Evolutionary conservation across 2,113 vertebrate species (phyloP).

Genomic region (Alouatta palliata): DNA sequence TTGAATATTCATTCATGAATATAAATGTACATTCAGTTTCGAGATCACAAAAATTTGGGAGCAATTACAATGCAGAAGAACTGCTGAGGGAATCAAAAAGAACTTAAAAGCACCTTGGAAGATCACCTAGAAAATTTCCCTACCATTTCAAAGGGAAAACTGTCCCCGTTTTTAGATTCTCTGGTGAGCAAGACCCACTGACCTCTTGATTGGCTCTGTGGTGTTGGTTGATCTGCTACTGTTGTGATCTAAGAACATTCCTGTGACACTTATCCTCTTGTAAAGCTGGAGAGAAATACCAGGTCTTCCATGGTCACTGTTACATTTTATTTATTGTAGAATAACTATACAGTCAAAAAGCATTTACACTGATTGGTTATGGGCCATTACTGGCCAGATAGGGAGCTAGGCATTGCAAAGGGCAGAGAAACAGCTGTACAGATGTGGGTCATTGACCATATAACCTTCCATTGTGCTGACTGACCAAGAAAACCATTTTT

Average conservation of each 20-base stretch:
- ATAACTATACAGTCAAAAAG: constrained; percentile 16
- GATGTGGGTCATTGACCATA: not conserved
- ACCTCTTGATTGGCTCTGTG: not conserved
- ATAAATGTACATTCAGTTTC: constrained; percentile 42
- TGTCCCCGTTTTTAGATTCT: not conserved
- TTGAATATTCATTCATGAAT: constrained; percentile 37
- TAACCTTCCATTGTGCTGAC: not conserved
- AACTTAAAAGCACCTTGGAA: constrained; percentile 26
- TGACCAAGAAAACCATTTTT: constrained; percentile 6
- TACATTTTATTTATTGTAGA: constrained; percentile 29
- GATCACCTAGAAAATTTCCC: not conserved
- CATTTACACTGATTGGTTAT: not conserved
- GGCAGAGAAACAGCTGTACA: not conserved
- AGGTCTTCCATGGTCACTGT: not conserved
- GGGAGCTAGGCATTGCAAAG: not conserved
- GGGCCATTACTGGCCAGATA: not conserved
- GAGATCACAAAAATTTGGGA: constrained; percentile 36
- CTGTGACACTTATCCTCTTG: not conserved
- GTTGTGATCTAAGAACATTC: not conserved
- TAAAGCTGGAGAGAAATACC: not conserved
- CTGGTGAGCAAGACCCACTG: not conserved
- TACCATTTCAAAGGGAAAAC: not conserved
- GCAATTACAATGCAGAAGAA: constrained; percentile 42
- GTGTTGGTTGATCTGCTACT: not conserved
- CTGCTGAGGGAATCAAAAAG: not conserved